Evolutionary conservation across 2,113 vertebrate genomes (phyloP).

Genomic region (Myodes glareolus): DNA sequence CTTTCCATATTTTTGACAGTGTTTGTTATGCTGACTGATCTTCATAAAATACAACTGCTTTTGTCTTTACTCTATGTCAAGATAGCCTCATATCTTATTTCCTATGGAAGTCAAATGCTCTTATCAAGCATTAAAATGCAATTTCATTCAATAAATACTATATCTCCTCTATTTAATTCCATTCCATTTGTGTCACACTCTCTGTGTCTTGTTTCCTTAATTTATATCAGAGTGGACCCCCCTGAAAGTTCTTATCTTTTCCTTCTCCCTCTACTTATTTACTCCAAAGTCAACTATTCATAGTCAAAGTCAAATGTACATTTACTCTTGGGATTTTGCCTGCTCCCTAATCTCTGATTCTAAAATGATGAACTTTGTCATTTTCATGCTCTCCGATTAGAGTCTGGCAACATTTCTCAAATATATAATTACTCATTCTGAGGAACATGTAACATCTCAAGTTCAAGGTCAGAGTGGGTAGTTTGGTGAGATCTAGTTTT

Average conservation of each 20-base stretch:
- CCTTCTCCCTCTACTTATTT: background rate
- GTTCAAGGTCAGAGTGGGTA: background rate
- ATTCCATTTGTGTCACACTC: background rate
- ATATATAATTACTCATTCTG: background rate
- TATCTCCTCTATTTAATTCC: slow-evolving; percentile 4
- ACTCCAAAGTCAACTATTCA: background rate
- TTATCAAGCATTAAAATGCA: slow-evolving; percentile 61
- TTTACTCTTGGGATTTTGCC: background rate
- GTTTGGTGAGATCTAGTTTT: background rate
- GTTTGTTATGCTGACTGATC: background rate
- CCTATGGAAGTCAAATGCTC: background rate
- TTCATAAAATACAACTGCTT: background rate
- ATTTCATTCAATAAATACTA: slow-evolving; percentile 59
- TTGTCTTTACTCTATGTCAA: background rate
- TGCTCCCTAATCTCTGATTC: background rate
- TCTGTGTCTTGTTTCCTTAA: background rate
- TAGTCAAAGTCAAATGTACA: background rate
- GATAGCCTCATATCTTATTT: slow-evolving; percentile 2
- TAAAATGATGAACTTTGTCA: background rate
- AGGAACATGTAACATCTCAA: background rate
- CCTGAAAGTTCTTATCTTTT: background rate
- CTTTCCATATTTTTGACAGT: background rate
- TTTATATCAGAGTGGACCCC: background rate
- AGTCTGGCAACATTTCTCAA: background rate
- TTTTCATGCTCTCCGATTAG: background rate